Evolutionary conservation across 2,797 vertebrate species (phyloP), one percentile per base, ranked within the genome.

Genomic region (Orientallactaga sibirica): DNA sequence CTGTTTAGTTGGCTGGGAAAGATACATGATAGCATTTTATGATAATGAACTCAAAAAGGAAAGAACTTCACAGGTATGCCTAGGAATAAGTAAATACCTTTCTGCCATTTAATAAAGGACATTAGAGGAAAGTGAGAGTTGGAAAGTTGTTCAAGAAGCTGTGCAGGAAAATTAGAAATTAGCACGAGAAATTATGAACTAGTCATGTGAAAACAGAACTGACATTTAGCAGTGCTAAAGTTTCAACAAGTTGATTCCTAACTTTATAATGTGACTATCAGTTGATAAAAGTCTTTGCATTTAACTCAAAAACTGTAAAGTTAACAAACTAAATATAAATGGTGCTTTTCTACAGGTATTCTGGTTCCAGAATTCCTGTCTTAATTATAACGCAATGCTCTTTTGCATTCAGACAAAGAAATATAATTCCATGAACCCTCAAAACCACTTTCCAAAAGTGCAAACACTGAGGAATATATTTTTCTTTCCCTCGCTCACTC

Each of bases 161-260:
- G 12, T 16, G 3, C 20, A 4, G 41, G 16, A 55, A 73, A 43
- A 62, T 66, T 41, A 55, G 64, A 80, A 84, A 81, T 64, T 2
- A 70, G 2, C 70, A 7, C 3, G 2, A 22, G 52, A 14, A 84
- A 61, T 2, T 37, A 29, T 19, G 29, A 55, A 48, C 5, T 33
- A 11, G 5, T 52, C 1, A 0, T 19, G 11, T 4, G 4, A 55
- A 70, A 0, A 0, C 3, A 52, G 16, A 58, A 58, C 27, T 29
- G 27, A 27, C 22, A 27, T 71, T 7, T 7, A 29, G 18, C 12
- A 4, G 11, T 33, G 24, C 19, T 7, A 2, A 64, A 80, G 48
- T 27, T 68, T 73, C 19, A 61, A 67, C 5, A 87, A 79, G 11
- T 5, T 55, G 48, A 16, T 22, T 86, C n/a, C 48, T 58, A 80